Evolutionary conservation across 2,113 vertebrate genomes (phyloP), one percentile per base, ranked within the genome.

Genomic region (Sebastes schlegelii): DNA sequence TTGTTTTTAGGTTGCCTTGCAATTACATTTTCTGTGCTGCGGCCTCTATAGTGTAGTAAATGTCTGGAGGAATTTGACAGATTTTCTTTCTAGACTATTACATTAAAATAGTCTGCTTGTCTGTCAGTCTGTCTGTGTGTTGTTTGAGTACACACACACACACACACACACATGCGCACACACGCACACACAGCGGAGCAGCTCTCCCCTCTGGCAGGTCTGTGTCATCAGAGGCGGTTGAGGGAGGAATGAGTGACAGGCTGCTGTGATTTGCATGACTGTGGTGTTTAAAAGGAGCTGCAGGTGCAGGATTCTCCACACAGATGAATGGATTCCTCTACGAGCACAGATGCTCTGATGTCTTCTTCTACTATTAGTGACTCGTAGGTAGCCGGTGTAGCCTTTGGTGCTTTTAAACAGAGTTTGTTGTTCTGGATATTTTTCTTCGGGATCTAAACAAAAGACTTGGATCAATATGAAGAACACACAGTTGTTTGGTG

Each of bases 181-280:
- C 69, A 74, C 48, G 63, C 62, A 83, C 45, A 80, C 63, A 73
- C 0, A 45, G 19, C 46, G 66, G 70, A 76, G 69, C 64, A 63
- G 54, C 21, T 80, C 80, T 74, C 46, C 84, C 89, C 87, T 91
- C 86, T 78, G 89, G 89, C 86, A 89, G 80, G 17, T 84, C 82
- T 85, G 68, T 89, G 87, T 88, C 78, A 83, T 88, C 77, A 83
- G 84, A 86, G 91, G 85, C 61, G 86, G 85, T 87, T 75, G 76
- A 80, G 78, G 82, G 82, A 80, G 86, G 86, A 34, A 85, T 91
- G 92, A 93, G 13, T 92, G 94, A 90, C 79, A 77, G 79, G 58
- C 74, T 60, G 62, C 34, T 79, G 81, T 84, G 82, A 94, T 94
- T 94, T 94, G 94, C 93, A 94, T 93, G 84, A 71, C 87, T 81